Conservation (phyloP, 1,140 invertebrate species). For the Pachypeltis micranthus region DNA sequence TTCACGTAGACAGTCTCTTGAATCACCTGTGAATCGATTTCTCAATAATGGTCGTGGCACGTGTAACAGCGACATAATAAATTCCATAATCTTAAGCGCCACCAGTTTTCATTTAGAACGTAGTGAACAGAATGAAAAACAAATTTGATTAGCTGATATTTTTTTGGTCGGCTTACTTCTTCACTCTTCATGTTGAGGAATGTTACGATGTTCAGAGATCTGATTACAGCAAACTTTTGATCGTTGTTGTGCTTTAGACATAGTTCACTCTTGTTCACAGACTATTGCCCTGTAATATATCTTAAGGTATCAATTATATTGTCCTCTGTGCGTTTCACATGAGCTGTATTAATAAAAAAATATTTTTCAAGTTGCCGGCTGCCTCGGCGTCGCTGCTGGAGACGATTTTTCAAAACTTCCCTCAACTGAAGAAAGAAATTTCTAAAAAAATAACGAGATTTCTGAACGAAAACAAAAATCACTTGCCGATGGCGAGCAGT, state of each 20-base stretch:
- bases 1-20: too few species aligned
- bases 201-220: too few species aligned
- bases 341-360: background rate
- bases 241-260: background rate
- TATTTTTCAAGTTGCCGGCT: background rate
- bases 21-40: too few species aligned
- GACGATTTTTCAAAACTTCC: background rate
- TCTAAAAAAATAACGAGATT: background rate
- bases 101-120: too few species aligned
- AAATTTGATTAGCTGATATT: too few species aligned
- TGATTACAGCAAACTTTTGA: too few species aligned
- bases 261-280: background rate
- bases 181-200: too few species aligned
- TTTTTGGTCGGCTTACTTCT: too few species aligned
- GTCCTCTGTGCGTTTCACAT: background rate
- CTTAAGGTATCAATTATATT: background rate
- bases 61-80: too few species aligned
- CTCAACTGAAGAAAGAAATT: background rate
- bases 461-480: constrained; percentile 4
- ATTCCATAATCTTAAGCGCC: too few species aligned
- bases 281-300: background rate
- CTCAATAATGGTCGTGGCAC: too few species aligned
- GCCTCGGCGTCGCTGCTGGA: background rate
- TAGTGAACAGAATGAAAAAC: too few species aligned
- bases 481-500: background rate